Evolutionary conservation across 2,888 invertebrate genomes (phyloP), one percentile per base, ranked within the genome.

Genomic region (Ferdinandea cuprea): DNA sequence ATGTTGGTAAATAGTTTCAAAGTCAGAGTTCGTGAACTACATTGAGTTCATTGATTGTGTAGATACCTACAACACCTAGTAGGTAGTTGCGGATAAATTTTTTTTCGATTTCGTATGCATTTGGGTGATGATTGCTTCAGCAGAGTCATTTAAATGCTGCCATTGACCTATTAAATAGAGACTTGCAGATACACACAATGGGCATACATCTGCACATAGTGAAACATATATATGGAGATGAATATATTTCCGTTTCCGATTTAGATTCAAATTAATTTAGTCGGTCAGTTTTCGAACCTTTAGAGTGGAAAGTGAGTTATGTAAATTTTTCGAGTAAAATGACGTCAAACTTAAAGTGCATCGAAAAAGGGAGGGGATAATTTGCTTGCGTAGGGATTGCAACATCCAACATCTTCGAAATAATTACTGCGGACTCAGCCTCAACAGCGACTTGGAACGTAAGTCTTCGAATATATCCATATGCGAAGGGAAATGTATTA

Each of bases 1-100:
- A n/a, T 68, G 4, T 7, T 37, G 28, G 25, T 54, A 17, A 40
- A 46, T 68, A 19, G 44, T 52, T 63, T 59, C 68, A 56, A 71
- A 40, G 77, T 42, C 48, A 77, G 32, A 63, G 77, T 77, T 77
- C 69, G 48, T 65, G 77, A 63, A 63, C 69, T 44, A n/a, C 32
- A 56, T 71, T 42, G 15, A 42, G 77, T 69, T 77, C 59, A 76
- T 68, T 76, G 76, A 44, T 42, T 11, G 21, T 15, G 42, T 9
- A 7, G n/a, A 8, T 9, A 32, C 32, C 13, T 50, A n/a, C n/a
- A n/a, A n/a, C n/a, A n/a, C n/a, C n/a, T n/a, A n/a, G n/a, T n/a
- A n/a, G n/a, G 63, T 21, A 19, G 37, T 17, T 40, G 42, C 7
- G 61, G 30, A 30, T 21, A 21, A 42, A 37, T 7, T 50, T 35